Evolutionary conservation across 2,113 vertebrate species (phyloP).

Genomic region (Willisornis vidua): DNA sequence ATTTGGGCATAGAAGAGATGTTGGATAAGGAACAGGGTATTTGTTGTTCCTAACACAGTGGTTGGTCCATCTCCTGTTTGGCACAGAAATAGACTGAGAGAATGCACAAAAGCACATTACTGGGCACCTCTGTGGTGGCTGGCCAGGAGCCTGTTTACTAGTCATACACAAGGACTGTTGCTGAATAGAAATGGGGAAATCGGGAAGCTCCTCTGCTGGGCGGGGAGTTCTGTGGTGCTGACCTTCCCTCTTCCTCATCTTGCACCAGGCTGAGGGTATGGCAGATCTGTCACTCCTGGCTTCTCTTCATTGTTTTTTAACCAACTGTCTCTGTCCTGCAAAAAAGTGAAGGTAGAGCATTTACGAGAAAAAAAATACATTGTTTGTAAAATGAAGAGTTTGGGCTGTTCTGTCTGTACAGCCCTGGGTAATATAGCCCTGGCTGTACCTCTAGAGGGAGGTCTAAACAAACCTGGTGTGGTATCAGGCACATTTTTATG

Average conservation of each 20-base stretch:
- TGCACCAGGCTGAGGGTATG: not conserved
- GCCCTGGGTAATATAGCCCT: not conserved
- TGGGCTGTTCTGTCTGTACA: not conserved
- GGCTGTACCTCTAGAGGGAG: not conserved
- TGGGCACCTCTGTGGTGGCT: slow-evolving; percentile 29
- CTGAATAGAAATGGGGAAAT: not conserved
- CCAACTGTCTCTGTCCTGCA: not conserved
- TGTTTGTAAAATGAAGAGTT: not conserved
- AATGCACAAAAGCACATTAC: not conserved
- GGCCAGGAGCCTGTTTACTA: not conserved
- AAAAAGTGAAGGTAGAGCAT: not conserved
- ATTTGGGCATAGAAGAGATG: not conserved
- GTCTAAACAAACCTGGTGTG: not conserved
- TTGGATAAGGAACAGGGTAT: slow-evolving; percentile 27
- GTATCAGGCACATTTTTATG: not conserved
- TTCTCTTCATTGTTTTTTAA: not conserved
- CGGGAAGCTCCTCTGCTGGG: not conserved
- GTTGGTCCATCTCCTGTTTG: slow-evolving; percentile 41
- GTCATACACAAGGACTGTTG: accelerated
- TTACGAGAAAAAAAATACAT: not conserved
- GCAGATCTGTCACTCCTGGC: not conserved
- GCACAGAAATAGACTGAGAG: slow-evolving; percentile 13
- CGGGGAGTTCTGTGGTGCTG: accelerated
- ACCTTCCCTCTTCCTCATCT: not conserved
- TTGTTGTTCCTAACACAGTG: slow-evolving; percentile 40